phyloP scores from a whole-genome alignment of 2,797 vertebrate species.

The Centroberyx gerrardi region DNA sequence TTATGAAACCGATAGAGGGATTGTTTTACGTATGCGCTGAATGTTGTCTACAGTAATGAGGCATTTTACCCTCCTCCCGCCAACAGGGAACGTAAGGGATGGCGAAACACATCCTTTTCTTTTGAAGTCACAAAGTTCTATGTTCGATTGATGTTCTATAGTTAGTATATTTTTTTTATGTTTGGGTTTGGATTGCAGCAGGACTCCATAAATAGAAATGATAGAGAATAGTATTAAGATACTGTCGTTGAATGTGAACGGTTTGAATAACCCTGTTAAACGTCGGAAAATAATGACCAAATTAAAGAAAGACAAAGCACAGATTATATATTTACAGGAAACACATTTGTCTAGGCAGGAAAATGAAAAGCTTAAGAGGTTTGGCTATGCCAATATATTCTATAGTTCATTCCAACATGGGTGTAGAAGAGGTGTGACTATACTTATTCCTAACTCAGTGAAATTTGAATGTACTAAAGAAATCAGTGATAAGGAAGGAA shows the following conservation, averaged over 20 bases:
- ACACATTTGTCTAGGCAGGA: not conserved
- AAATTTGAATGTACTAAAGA: constrained; percentile 8
- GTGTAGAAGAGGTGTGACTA: constrained; percentile 1
- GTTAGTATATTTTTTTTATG: not conserved
- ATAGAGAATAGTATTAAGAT: constrained; percentile 10
- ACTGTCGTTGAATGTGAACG: constrained; percentile 31
- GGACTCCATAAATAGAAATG: not conserved
- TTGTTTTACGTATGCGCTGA: not conserved
- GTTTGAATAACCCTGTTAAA: constrained; percentile 22
- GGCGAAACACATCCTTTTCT: not conserved
- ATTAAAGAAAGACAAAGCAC: not conserved
- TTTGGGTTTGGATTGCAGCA: not conserved
- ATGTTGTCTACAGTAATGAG: not conserved
- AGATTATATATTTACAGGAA: constrained; percentile 10
- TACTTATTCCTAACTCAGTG: not conserved
- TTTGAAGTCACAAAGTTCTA: constrained; percentile 9
- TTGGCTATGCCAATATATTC: not conserved
- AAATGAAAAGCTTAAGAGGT: constrained; percentile 7
- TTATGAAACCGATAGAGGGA: constrained; percentile 2
- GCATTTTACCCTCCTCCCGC: not conserved
- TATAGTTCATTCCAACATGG: not conserved
- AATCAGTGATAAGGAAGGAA: constrained; percentile 16
- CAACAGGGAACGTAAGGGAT: not conserved
- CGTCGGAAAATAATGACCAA: not conserved
- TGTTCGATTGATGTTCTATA: not conserved